phyloP scores from a whole-genome alignment of 2,113 vertebrate genomes.

The Bos javanicus region DNA sequence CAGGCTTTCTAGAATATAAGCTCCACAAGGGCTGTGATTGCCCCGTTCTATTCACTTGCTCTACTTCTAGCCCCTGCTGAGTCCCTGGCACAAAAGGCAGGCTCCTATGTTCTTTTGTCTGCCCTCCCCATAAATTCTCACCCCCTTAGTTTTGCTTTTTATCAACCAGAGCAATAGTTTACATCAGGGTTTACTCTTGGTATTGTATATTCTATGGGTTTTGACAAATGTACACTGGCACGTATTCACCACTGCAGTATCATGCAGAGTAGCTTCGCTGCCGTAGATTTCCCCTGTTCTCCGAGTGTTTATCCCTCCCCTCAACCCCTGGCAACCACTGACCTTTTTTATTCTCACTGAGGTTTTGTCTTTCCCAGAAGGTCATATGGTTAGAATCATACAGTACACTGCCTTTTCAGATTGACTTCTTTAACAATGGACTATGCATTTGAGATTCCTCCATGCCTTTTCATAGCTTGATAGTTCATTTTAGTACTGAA shows the following conservation, averaged over 20 bases:
- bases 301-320: background rate
- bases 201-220: background rate
- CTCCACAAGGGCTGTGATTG: fast-evolving
- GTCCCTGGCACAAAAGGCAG: background rate
- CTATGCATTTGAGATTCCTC: background rate
- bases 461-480: background rate
- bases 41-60: background rate
- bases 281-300: background rate
- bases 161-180: background rate
- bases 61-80: background rate
- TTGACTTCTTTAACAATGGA: background rate
- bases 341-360: background rate
- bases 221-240: background rate
- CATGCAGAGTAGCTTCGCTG: background rate
- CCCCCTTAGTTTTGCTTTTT: background rate
- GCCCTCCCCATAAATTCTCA: background rate
- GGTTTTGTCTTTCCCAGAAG: background rate
- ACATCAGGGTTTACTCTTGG: background rate
- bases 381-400: background rate
- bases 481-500: background rate
- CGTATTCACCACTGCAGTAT: background rate
- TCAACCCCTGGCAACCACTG: background rate
- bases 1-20: background rate
- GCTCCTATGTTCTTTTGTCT: background rate
- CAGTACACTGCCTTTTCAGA: background rate